Base-by-base conservation (phyloP, 2,888 invertebrate genomes). In the Ashinkailepas kermadecensis region DNA sequence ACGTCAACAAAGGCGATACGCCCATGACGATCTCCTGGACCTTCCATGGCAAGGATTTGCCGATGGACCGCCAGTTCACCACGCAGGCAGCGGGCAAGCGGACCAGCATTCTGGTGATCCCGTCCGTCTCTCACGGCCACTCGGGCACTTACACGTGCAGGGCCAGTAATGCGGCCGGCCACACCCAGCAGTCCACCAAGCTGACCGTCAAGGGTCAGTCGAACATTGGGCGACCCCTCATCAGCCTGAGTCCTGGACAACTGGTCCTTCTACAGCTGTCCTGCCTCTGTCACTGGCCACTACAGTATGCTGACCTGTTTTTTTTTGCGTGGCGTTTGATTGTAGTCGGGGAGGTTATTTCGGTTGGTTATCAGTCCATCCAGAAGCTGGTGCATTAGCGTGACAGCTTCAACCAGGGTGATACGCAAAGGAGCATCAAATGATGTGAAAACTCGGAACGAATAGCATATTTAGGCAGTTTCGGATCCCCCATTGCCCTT, bases 1-100 rank as follows among this genome's bases (percentile, higher is more conserved):
- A 92, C 81, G 90, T 93, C 80, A 91, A 90, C 85, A 93, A 93
- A 87, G 94, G 95, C 83, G 95, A 95, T 87, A 90, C 92, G 85
- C 95, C 95, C 2, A 89, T 95, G 83, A 90, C 90, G 84, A 92
- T 95, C 83, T 89, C 90, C 81, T 95, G 95, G 95, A 90, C 90
- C 86, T 92, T 93, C 87, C 92, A 94, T 86, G 91, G 91, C 82
- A 88, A 87, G 89, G 91, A 90, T 89, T 87, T 89, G 80, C 86
- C 87, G 18, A 86, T 86, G 65, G 84, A 85, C 64, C 84, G 84
- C 79, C 85, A 85, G 80, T 84, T 86, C 81, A 84, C 84, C 78
- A 85, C 86, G 62, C 85, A 84, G 81, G 85, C 86, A 82, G 85
- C 86, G n/a, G 86, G 86, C 18, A 84, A 85, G 11, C 84, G 85